Evolutionary conservation across 2,797 vertebrate species (phyloP).

Genomic region (Ibycter americanus): DNA sequence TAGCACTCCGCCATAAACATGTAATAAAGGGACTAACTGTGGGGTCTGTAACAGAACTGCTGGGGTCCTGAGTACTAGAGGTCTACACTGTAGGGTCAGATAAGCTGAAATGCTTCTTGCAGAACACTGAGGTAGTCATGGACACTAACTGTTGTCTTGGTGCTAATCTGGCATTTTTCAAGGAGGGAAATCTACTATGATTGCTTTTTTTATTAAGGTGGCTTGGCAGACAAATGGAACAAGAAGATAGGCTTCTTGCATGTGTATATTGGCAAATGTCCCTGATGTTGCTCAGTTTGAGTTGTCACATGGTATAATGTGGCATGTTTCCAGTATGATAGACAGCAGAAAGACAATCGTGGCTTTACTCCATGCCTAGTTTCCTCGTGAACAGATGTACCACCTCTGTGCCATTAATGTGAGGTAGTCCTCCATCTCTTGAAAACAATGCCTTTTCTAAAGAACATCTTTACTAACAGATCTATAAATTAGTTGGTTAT

Average conservation of each 20-base stretch:
- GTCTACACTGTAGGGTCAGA: background rate
- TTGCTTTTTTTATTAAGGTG: background rate
- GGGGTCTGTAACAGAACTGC: background rate
- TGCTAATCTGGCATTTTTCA: background rate
- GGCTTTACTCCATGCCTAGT: background rate
- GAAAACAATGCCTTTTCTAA: background rate
- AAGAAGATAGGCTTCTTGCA: background rate
- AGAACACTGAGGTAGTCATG: background rate
- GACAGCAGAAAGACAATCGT: background rate
- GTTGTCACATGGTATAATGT: background rate
- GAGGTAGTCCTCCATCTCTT: background rate
- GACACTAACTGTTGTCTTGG: conserved; percentile 16
- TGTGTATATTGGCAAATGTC: background rate
- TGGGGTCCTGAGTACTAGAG: background rate
- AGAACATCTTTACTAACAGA: background rate
- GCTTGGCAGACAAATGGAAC: conserved; percentile 15
- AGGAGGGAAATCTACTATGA: background rate
- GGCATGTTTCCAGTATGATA: background rate
- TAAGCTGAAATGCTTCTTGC: background rate
- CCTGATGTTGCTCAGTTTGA: background rate
- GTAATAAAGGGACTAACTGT: background rate
- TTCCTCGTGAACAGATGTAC: conserved; percentile 15
- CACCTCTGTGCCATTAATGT: conserved; percentile 2
- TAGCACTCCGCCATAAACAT: background rate
- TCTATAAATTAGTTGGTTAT: background rate